These are phyloP conservation scores for Drosophila algonquin DNA, from an alignment of 2,888 invertebrate genomes.

Conservation along the genomic window DNA sequence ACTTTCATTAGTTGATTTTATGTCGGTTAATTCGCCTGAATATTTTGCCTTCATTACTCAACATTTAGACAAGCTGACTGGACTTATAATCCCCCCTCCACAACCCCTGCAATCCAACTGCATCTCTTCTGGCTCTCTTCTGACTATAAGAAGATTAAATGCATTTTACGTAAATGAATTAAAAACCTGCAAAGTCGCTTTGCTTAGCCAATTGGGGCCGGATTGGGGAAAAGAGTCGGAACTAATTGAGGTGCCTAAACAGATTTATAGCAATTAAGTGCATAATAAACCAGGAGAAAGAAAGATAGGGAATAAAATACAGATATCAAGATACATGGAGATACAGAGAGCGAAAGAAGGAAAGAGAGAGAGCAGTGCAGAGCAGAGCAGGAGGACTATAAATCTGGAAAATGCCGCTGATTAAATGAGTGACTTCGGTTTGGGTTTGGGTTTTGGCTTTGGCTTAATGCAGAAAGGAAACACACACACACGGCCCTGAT, in stretches of 20 bases:
- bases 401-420: slow-evolving; percentile 40
- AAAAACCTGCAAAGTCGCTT: slow-evolving; percentile 24
- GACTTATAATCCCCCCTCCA: neutral
- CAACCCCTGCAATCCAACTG: neutral
- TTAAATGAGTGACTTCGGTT: slow-evolving; percentile 41
- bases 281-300: slow-evolving; percentile 9
- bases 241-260: slow-evolving; percentile 43
- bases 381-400: slow-evolving; percentile 13
- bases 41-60: slow-evolving; percentile 48
- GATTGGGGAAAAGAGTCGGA: slow-evolving; percentile 9
- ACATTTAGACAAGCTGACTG: slow-evolving; percentile 29
- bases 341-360: neutral
- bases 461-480: slow-evolving; percentile 41
- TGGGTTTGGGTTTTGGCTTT: slow-evolving; percentile 17
- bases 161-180: slow-evolving; percentile 35
- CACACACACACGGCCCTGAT: slow-evolving; percentile 44
- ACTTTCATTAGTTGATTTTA: slow-evolving; percentile 69
- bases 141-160: slow-evolving; percentile 37
- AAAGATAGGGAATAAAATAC: neutral
- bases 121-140: neutral
- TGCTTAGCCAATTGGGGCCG: slow-evolving; percentile 1
- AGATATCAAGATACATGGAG: neutral
- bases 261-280: slow-evolving; percentile 37
- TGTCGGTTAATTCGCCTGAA: slow-evolving; percentile 60
- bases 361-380: neutral